Conservation (phyloP, 1,140 invertebrate genomes). For the Sminthurides bifidus region DNA sequence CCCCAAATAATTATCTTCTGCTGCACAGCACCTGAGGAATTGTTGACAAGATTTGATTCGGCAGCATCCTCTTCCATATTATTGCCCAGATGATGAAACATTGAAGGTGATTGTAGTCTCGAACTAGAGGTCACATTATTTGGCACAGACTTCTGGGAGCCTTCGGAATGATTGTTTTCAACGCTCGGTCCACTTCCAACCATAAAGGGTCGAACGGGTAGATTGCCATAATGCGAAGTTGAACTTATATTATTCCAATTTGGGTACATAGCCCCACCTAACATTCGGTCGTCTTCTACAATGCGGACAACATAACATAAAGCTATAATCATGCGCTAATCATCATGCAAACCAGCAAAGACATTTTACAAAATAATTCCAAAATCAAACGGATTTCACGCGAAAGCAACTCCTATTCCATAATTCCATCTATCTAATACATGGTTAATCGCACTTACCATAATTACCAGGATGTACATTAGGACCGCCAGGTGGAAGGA, state of each 20-base stretch:
- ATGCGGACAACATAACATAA: constrained; percentile 20
- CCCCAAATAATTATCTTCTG: neutral
- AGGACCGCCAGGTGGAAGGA: constrained; percentile 55
- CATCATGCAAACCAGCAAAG: constrained; percentile 3
- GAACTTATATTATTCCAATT: constrained; percentile 40
- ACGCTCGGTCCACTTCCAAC: constrained; percentile 21
- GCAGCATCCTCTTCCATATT: constrained; percentile 13
- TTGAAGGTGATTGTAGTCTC: constrained; percentile 9
- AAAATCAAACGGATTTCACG: neutral
- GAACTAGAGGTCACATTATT: constrained; percentile 15
- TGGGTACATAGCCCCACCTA: constrained; percentile 43
- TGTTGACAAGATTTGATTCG: constrained; percentile 14
- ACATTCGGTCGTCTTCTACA: constrained; percentile 18
- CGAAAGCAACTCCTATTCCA: neutral
- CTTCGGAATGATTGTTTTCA: constrained; percentile 30
- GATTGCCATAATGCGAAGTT: constrained; percentile 50
- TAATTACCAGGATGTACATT: constrained; percentile 51
- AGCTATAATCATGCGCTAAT: neutral
- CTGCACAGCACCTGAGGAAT: constrained; percentile 19
- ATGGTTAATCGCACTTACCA: constrained; percentile 37
- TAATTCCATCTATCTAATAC: neutral
- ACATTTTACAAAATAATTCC: neutral
- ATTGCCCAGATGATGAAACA: constrained; percentile 10
- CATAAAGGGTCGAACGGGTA: constrained; percentile 37
- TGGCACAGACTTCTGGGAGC: constrained; percentile 23